Evolutionary conservation across 2,113 vertebrate genomes (phyloP).

Genomic region (Atrichornis clamosus): DNA sequence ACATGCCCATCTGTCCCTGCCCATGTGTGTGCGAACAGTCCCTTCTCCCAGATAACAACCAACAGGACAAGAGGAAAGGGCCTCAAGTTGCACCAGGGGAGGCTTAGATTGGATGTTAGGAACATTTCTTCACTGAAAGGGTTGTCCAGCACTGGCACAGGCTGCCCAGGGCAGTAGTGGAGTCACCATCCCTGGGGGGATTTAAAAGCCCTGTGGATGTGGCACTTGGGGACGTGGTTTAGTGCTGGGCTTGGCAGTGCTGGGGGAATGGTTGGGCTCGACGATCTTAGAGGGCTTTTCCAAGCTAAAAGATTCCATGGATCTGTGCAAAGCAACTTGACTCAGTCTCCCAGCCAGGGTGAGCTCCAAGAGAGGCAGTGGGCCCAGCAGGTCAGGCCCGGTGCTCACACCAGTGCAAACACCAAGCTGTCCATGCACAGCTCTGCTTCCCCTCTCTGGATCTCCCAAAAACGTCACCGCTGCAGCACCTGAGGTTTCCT

Average conservation of each 20-base stretch:
- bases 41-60: background rate
- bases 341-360: background rate
- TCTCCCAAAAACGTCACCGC: background rate
- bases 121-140: background rate
- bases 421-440: background rate
- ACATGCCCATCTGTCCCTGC: background rate
- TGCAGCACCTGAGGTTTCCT: background rate
- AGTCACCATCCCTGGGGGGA: background rate
- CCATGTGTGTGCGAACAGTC: background rate
- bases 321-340: background rate
- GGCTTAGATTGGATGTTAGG: background rate
- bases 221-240: background rate
- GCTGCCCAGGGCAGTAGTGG: background rate
- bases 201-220: background rate
- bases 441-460: background rate
- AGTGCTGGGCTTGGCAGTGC: too few relatives aligned
- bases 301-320: too few relatives aligned
- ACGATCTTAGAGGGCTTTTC: background rate
- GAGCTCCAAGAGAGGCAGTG: background rate
- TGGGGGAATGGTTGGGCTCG: background rate
- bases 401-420: background rate
- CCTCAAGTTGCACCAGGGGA: background rate
- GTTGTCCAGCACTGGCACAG: background rate
- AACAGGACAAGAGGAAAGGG: rapidly evolving
- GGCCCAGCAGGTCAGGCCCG: background rate